Base-by-base conservation (phyloP, 2,888 invertebrate species). In the Eupithecia vulgata region DNA sequence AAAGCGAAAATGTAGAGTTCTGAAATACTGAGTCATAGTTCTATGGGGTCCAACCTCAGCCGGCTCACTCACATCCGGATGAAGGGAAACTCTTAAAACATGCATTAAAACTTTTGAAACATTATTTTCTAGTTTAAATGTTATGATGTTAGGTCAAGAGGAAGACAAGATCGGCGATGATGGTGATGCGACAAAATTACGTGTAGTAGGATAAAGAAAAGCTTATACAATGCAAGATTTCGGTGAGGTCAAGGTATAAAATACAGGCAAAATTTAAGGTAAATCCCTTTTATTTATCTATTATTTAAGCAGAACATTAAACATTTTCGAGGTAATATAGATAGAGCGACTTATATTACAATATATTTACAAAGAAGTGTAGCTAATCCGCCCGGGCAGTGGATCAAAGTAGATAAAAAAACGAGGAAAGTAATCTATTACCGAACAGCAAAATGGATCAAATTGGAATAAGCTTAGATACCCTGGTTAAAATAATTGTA, bases 31-130 rank as follows among this genome's bases (percentile, higher is more conserved):
- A n/a, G 45, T 45, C 45, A 6, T 45, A 7, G 25, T 15, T 34
- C 30, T 17, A 12, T 64, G 12, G 5, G 37, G 64, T 64, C 6
- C 21, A 5, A n/a, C 64, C 77, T 81, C 78, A 75, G 78, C 80
- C 80, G 77, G 73, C 77, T 81, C 79, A 75, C 77, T 64, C 37
- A 6, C 68, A 69, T 67, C 77, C 77, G 71, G 69, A 30, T 17
- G 34, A 12, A 40, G 37, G 64, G n/a, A 79, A 79, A 82, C 83
- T 85, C 84, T 85, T 84, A 81, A 86, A 87, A 84, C 82, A 86
- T 85, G 82, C 83, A 87, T 86, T 82, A 85, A 81, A 85, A 85
- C 79, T 83, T 83, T 80, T 75, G 72, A 73, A 77, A 77, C 76
- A 64, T 64, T 64, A 37, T 37, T 62, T 62, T 35, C n/a, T 35